Conservation (phyloP, 2,797 vertebrate species). For the Diplodus sargus region DNA sequence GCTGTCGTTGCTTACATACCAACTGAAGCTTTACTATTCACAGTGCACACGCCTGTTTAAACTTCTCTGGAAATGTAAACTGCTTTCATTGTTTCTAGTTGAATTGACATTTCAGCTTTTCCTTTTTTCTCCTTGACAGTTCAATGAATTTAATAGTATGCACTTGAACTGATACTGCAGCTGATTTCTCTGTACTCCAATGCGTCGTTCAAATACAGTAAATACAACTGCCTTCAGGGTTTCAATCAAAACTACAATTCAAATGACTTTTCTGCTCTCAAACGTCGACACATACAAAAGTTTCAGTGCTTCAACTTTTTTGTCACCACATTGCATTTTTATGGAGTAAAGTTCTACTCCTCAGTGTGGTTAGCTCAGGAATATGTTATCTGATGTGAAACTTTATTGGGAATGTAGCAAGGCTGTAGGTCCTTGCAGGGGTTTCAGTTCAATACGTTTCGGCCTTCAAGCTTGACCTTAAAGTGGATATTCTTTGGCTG, state of each 20-base stretch:
- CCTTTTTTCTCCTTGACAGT: background rate
- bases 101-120: background rate
- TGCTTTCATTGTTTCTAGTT: background rate
- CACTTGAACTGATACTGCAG: background rate
- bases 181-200: background rate
- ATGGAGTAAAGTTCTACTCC: background rate
- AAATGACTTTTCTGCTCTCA: background rate
- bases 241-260: background rate
- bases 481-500: slow-evolving; percentile 27
- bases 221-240: background rate
- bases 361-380: slow-evolving; percentile 1
- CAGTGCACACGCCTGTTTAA: background rate
- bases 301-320: too few relatives aligned
- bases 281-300: background rate
- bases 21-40: background rate
- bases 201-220: background rate
- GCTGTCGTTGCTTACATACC: background rate
- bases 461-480: slow-evolving; percentile 15
- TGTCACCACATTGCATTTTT: background rate
- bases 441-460: background rate
- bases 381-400: slow-evolving; percentile 30
- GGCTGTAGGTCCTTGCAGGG: background rate
- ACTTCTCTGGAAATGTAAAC: background rate
- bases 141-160: background rate
- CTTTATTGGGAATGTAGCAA: background rate